Conservation (phyloP, 30 jellyfish, hydroid and myxozoan genomes). For the Hydractinia symbiolongicarpus region DNA sequence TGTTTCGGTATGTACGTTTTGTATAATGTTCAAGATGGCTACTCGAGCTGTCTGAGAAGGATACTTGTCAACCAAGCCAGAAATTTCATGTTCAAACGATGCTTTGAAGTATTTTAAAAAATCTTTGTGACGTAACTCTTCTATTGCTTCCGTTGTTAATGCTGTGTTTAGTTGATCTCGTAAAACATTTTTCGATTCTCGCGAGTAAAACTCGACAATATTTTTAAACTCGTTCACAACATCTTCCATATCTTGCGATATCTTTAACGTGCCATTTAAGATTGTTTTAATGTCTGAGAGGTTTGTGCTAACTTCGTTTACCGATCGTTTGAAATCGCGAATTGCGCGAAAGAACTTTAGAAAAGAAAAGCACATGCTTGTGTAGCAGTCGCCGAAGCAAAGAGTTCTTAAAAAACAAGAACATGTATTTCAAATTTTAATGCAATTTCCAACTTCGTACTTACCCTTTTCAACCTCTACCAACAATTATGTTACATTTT, state of each 20-base stretch:
- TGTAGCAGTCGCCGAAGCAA: background rate
- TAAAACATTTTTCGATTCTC: conserved; percentile 17
- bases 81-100: conserved; percentile 1
- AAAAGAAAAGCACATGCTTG: conserved; percentile 24
- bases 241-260: conserved; percentile 27
- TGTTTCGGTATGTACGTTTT: background rate
- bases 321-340: conserved; percentile 16
- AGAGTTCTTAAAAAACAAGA: background rate
- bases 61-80: conserved; percentile 2
- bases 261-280: background rate
- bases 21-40: conserved; percentile 17
- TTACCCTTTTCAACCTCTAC: no score
- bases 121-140: conserved; percentile 26
- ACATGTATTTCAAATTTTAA: background rate
- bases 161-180: conserved; percentile 7
- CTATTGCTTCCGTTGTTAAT: conserved; percentile 13
- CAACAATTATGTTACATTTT: no score
- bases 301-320: conserved; percentile 9
- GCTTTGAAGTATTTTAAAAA: conserved; percentile 11
- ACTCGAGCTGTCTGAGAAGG: conserved; percentile 13
- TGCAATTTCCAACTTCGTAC: no score
- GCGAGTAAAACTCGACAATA: conserved; percentile 27
- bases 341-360: conserved; percentile 10
- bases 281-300: conserved; percentile 5
- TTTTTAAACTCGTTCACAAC: conserved; percentile 16